phyloP scores from a whole-genome alignment of 2,888 invertebrate genomes.

The Drosophila hamatofila region DNA sequence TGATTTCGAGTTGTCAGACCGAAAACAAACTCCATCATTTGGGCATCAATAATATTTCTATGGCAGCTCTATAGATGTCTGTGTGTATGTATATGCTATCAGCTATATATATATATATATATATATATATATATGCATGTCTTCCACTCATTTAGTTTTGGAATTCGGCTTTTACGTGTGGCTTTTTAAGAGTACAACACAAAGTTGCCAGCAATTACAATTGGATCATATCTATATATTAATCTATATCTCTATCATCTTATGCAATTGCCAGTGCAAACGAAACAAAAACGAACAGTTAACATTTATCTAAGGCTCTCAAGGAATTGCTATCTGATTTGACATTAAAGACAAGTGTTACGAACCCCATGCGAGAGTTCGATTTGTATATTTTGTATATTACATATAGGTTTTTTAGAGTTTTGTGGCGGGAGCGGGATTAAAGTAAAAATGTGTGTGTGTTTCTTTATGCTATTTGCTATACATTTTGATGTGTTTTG shows the following conservation, averaged over 20 bases:
- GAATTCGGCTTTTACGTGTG: slow-evolving; percentile 4
- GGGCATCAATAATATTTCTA: slow-evolving; percentile 56
- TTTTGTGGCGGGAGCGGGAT: neutral
- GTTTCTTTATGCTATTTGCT: slow-evolving; percentile 12
- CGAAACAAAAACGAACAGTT: slow-evolving; percentile 12
- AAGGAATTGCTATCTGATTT: slow-evolving; percentile 32
- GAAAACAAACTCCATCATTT: slow-evolving; percentile 31
- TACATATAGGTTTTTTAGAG: neutral
- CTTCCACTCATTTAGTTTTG: slow-evolving; percentile 1
- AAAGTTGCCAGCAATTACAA: slow-evolving; percentile 5
- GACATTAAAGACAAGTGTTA: slow-evolving; percentile 13
- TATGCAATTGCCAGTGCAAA: neutral
- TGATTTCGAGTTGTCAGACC: slow-evolving; percentile 25
- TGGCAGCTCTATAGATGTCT: slow-evolving; percentile 49
- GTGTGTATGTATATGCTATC: slow-evolving; percentile 31
- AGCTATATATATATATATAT: slow-evolving; percentile 13
- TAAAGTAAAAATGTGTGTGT: slow-evolving; percentile 8
- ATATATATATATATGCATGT: neutral
- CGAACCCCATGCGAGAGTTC: neutral
- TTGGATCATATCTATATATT: slow-evolving; percentile 15
- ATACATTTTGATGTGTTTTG: slow-evolving; percentile 20
- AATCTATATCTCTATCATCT: neutral
- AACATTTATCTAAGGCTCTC: slow-evolving; percentile 26
- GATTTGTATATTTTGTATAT: slow-evolving; percentile 14
- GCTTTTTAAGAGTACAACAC: neutral